A percentile compares a stretch with the other conserved stretches of the same genome.
phyloP scores from a whole-genome alignment of 1,140 invertebrate genomes.

The Bombus pascuorum region DNA sequence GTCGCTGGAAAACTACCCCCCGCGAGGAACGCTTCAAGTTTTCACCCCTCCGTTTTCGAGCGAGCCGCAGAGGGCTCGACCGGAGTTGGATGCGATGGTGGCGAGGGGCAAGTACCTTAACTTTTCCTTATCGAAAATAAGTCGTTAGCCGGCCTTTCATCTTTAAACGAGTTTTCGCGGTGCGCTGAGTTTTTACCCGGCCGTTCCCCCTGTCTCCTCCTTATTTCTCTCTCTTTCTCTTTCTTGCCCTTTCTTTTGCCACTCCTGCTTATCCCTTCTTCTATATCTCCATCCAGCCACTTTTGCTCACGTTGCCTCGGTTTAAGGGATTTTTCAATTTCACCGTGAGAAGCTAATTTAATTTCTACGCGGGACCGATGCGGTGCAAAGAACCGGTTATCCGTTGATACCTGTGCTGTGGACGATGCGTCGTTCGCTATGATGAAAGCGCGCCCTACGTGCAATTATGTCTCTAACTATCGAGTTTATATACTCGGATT shows the following conservation, averaged over 20 bases:
- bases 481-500: background rate
- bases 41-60: constrained; percentile 49
- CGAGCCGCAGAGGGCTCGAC: constrained; percentile 46
- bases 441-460: background rate
- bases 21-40: constrained; percentile 56
- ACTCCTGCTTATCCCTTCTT: constrained; percentile 59
- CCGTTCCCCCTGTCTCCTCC: constrained; percentile 2
- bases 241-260: background rate
- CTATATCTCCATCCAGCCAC: constrained; percentile 21
- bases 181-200: constrained; percentile 74
- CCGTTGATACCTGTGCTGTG: constrained; percentile 42
- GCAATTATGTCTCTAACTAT: background rate
- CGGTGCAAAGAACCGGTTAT: constrained; percentile 56
- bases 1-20: constrained; percentile 21
- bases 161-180: constrained; percentile 83
- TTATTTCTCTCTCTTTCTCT: background rate
- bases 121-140: constrained; percentile 83
- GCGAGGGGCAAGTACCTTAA: constrained; percentile 75
- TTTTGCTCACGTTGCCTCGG: constrained; percentile 71
- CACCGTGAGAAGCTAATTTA: constrained; percentile 76
- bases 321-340: constrained; percentile 82
- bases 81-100: constrained; percentile 51
- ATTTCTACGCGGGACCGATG: constrained; percentile 66
- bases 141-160: constrained; percentile 82
- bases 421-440: background rate